phyloP scores from a whole-genome alignment of 1,140 invertebrate species.

The Pissodes strobi region DNA sequence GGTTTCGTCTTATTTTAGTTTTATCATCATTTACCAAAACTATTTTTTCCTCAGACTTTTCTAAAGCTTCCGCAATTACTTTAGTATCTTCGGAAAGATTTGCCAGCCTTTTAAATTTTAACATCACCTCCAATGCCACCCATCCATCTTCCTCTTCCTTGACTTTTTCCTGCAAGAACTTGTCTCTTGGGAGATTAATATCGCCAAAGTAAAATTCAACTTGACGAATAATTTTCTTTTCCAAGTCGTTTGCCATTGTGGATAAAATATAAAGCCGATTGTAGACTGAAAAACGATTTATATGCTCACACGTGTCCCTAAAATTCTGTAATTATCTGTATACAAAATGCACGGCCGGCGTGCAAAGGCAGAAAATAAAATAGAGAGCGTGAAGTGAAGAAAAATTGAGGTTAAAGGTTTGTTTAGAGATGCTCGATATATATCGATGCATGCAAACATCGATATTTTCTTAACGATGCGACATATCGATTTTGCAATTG shows the following conservation, averaged over 20 bases:
- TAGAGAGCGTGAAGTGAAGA: no score
- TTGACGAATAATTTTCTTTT: slow-evolving; percentile 65
- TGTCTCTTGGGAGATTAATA: slow-evolving; percentile 86
- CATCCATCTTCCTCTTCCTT: slow-evolving; percentile 87
- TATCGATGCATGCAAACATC: no score
- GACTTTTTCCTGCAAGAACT: slow-evolving; percentile 84
- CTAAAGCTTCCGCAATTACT: slow-evolving; percentile 75
- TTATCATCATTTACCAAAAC: slow-evolving; percentile 81
- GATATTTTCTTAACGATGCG: no score
- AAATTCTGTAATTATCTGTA: no score
- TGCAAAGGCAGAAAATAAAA: no score
- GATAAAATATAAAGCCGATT: no score
- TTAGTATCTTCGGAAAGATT: slow-evolving; percentile 70
- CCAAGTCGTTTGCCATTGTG: slow-evolving; percentile 58
- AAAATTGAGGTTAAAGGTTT: no score
- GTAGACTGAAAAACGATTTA: no score
- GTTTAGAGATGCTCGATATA: no score
- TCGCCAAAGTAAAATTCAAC: slow-evolving; percentile 78
- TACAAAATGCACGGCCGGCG: no score
- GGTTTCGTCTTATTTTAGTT: slow-evolving; percentile 79
- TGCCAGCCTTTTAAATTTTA: slow-evolving; percentile 88
- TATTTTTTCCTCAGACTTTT: slow-evolving; percentile 73
- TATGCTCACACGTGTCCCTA: no score
- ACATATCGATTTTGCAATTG: no score
- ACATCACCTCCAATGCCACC: slow-evolving; percentile 81